A percentile compares a stretch with the other conserved stretches of the same genome.
phyloP scores from a whole-genome alignment of 2,797 vertebrate genomes.

The Pogoniulus pusillus region DNA sequence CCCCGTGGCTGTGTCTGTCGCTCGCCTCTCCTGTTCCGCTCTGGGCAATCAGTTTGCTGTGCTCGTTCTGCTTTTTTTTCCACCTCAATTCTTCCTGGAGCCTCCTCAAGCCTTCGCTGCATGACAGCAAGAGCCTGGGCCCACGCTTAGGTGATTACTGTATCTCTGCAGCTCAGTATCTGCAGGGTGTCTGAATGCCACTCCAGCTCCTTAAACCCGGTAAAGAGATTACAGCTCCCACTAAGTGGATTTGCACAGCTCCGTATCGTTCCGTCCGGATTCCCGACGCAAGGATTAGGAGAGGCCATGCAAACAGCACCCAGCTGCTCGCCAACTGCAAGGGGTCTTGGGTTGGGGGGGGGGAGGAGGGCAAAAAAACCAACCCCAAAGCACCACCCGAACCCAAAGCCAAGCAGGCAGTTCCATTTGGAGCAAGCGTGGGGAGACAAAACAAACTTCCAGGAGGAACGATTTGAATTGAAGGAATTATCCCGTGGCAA shows the following conservation, averaged over 20 bases:
- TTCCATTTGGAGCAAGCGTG: background rate
- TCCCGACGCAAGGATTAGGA: slow-evolving; percentile 91
- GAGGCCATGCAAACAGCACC: slow-evolving; percentile 81
- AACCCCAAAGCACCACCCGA: too few species aligned
- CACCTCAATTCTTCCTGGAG: slow-evolving; percentile 39
- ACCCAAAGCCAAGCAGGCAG: too few species aligned
- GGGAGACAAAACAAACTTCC: background rate
- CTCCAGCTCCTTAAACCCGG: slow-evolving; percentile 90
- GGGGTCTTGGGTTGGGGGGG: slow-evolving; percentile 34
- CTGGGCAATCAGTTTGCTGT: background rate
- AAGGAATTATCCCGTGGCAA: background rate
- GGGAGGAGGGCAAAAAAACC: background rate
- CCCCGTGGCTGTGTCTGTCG: background rate
- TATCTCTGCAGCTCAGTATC: slow-evolving; percentile 80
- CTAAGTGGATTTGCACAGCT: slow-evolving; percentile 99
- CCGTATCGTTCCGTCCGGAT: slow-evolving; percentile 87
- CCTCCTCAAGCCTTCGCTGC: slow-evolving; percentile 32
- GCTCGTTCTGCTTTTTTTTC: background rate
- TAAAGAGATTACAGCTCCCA: slow-evolving; percentile 99
- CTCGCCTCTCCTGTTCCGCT: background rate
- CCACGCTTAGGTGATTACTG: slow-evolving; percentile 77
- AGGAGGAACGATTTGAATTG: background rate
- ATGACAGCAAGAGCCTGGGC: slow-evolving; percentile 50
- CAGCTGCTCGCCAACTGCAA: slow-evolving; percentile 76
- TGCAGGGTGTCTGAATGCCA: slow-evolving; percentile 81